A percentile compares a stretch with the other conserved stretches of the same genome.
Evolutionary conservation across 2,888 invertebrate genomes (phyloP).

Genomic region (Calliphora vomitoria): DNA sequence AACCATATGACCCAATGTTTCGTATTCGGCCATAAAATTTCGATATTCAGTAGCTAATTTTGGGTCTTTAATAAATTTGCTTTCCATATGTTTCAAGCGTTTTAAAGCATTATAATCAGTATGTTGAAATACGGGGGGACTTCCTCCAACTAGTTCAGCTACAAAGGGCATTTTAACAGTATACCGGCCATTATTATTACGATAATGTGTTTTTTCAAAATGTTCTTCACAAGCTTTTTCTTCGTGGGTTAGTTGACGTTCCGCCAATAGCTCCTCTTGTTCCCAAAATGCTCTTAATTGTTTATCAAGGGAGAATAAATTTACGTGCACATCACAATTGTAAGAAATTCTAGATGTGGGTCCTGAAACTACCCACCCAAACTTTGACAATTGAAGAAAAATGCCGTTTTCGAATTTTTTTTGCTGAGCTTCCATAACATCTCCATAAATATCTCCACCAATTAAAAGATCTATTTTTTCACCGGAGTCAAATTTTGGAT

Average conservation of each 20-base stretch:
- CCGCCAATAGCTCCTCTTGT: not conserved
- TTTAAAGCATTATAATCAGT: too few species aligned
- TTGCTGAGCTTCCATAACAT: too few species aligned
- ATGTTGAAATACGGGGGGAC: not conserved
- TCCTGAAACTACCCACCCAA: not conserved
- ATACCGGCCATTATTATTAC: conserved; percentile 3
- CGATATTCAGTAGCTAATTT: conserved; percentile 30
- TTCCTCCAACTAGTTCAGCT: not conserved
- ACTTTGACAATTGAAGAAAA: too few species aligned
- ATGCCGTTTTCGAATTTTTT: too few species aligned
- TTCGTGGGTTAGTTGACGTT: not conserved
- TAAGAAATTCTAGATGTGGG: not conserved
- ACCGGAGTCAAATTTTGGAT: too few species aligned
- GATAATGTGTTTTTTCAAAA: conserved; percentile 1
- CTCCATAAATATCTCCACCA: too few species aligned
- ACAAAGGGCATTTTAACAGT: not conserved
- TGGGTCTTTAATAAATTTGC: conserved; percentile 32
- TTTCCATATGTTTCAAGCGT: conserved; percentile 51
- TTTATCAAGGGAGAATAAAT: not conserved
- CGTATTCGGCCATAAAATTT: conserved; percentile 56
- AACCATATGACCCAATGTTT: conserved; percentile 46
- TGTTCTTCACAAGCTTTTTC: not conserved
- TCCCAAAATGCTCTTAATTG: not conserved
- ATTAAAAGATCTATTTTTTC: too few species aligned
- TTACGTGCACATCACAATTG: not conserved